Evolutionary conservation across 1,140 invertebrate genomes (phyloP).

Genomic region (Saccostrea glomerata): DNA sequence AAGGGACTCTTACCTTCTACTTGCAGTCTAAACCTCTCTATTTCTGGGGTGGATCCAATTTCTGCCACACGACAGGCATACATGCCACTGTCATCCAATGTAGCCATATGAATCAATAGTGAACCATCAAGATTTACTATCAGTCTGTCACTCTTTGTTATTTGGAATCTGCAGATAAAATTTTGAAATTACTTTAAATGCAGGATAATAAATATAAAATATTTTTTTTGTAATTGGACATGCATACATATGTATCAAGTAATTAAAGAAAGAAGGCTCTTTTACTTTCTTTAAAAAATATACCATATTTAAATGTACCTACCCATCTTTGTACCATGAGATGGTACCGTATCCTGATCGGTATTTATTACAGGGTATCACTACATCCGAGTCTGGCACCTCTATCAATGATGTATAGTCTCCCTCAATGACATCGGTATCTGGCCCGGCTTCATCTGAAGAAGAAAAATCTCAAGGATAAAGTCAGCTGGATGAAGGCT

Average conservation of each 20-base stretch:
- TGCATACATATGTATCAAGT: no score
- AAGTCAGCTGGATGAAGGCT: no score
- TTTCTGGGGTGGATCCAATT: slow-evolving; percentile 48
- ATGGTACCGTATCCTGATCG: slow-evolving; percentile 46
- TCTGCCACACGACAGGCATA: slow-evolving; percentile 63
- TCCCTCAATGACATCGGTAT: slow-evolving; percentile 30
- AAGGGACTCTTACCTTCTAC: slow-evolving; percentile 59
- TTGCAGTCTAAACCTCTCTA: slow-evolving; percentile 61
- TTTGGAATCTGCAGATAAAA: slow-evolving; percentile 40
- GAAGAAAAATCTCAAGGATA: background rate
- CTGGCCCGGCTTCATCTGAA: slow-evolving; percentile 12
- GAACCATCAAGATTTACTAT: slow-evolving; percentile 59
- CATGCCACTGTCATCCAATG: slow-evolving; percentile 56
- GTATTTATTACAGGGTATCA: slow-evolving; percentile 51
- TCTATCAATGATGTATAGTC: slow-evolving; percentile 54
- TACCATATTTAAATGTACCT: no score
- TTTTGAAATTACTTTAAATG: background rate
- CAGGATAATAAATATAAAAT: no score
- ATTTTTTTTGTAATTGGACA: no score
- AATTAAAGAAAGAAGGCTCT: no score
- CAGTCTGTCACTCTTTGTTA: slow-evolving; percentile 36
- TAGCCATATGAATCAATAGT: slow-evolving; percentile 54
- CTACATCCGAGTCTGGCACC: slow-evolving; percentile 44
- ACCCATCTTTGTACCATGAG: slow-evolving; percentile 66
- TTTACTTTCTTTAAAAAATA: no score